Evolutionary conservation across 2,888 invertebrate genomes (phyloP).

Genomic region (Saturnia pavonia): DNA sequence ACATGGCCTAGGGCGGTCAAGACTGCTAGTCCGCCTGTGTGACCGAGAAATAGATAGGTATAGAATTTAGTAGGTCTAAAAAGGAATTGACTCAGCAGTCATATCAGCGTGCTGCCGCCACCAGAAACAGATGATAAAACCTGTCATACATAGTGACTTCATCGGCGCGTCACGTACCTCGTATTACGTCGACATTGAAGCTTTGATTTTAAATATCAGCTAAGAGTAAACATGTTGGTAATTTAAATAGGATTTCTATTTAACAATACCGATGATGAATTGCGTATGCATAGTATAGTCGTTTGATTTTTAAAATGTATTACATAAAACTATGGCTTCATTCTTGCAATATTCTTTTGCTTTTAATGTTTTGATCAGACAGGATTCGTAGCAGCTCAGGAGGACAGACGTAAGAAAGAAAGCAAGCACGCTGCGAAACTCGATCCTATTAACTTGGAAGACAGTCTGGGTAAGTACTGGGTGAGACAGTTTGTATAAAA

Average conservation of each 20-base stretch:
- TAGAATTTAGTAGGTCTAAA: no score
- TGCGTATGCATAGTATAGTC: not conserved
- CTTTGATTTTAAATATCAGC: not conserved
- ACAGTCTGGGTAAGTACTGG: conserved; percentile 30
- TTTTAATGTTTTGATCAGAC: conserved; percentile 58
- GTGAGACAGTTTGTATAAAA: not conserved
- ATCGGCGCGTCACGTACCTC: not conserved
- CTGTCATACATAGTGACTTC: not conserved
- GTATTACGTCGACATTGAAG: not conserved
- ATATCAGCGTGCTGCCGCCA: not conserved
- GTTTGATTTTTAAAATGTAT: not conserved
- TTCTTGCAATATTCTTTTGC: not conserved
- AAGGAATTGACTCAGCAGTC: not conserved
- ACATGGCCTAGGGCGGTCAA: no score
- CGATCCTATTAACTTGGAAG: conserved; percentile 55
- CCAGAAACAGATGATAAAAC: not conserved
- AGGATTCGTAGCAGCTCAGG: conserved; percentile 76
- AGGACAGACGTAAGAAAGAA: conserved; percentile 60
- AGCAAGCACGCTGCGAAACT: conserved; percentile 46
- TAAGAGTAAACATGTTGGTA: not conserved
- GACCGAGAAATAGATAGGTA: not conserved
- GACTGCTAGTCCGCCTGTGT: no score
- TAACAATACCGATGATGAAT: not conserved
- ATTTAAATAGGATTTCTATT: not conserved
- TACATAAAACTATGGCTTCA: not conserved